Percentiles rank a stretch among this genome's conserved stretches.
These are phyloP conservation scores for Lasaia peninsularis DNA, from an alignment of 1,140 invertebrate species.

Conservation along the genomic window DNA sequence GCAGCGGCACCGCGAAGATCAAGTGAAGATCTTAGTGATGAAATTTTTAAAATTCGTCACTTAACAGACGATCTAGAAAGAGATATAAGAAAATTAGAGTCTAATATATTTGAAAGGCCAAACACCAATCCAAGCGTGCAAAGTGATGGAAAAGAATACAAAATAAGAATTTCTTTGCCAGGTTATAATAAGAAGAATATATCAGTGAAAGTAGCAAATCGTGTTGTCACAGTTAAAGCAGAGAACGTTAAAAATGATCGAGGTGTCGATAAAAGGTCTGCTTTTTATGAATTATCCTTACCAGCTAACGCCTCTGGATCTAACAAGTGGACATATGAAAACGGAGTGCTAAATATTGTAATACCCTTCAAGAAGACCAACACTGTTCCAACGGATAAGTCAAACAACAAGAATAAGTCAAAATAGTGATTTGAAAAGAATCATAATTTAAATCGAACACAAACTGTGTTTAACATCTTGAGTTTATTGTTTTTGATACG, in stretches of 20 bases:
- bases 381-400: not conserved
- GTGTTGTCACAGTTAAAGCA: not conserved
- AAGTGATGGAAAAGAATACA: not conserved
- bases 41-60: not conserved
- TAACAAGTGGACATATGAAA: not conserved
- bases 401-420: not conserved
- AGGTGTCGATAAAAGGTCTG: not conserved
- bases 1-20: not conserved
- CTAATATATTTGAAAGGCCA: not conserved
- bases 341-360: not conserved
- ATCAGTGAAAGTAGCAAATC: not conserved
- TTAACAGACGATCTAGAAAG: not conserved
- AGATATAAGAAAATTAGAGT: not conserved
- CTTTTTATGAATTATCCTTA: not conserved
- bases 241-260: not conserved
- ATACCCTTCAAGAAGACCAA: not conserved
- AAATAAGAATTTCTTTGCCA: not conserved
- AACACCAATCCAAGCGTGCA: not conserved
- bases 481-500: too few species aligned
- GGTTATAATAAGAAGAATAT: constrained; percentile 3
- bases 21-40: not conserved
- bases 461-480: too few species aligned
- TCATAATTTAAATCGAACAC: too few species aligned
- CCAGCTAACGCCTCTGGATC: not conserved
- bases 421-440: not conserved